Percentiles rank a stretch among this genome's conserved stretches.
Conservation (phyloP, 1,140 invertebrate species). For the Temnothorax longispinosus region DNA sequence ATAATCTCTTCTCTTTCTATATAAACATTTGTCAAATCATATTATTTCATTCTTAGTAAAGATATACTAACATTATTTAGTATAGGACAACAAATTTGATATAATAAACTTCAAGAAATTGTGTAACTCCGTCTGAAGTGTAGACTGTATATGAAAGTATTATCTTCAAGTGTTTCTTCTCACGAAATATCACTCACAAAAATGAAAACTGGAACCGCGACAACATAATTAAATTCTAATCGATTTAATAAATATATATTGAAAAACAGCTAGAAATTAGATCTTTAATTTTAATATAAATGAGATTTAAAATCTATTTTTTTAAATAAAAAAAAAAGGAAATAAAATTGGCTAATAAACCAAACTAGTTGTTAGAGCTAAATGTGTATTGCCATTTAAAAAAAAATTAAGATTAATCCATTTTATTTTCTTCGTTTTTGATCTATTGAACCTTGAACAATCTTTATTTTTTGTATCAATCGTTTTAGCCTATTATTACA, state of each 20-base stretch:
- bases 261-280: neutral
- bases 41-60: neutral
- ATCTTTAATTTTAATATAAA: neutral
- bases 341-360: too few relatives aligned
- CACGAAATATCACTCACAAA: slow-evolving; percentile 7
- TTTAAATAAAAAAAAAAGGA: neutral
- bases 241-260: neutral
- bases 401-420: too few relatives aligned
- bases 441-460: too few relatives aligned
- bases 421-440: too few relatives aligned
- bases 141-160: neutral
- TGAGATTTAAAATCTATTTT: neutral
- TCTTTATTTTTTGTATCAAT: neutral
- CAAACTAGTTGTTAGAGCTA: too few relatives aligned
- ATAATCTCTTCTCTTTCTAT: neutral
- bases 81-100: neutral
- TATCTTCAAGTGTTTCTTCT: slow-evolving; percentile 11
- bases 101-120: neutral
- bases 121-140: neutral
- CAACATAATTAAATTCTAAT: neutral
- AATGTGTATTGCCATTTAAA: too few relatives aligned
- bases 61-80: neutral
- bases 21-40: neutral
- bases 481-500: neutral
- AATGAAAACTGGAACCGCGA: neutral